These are phyloP conservation scores for Athalia cordata DNA, from an alignment of 2,888 invertebrate species.

Conservation along the genomic window DNA sequence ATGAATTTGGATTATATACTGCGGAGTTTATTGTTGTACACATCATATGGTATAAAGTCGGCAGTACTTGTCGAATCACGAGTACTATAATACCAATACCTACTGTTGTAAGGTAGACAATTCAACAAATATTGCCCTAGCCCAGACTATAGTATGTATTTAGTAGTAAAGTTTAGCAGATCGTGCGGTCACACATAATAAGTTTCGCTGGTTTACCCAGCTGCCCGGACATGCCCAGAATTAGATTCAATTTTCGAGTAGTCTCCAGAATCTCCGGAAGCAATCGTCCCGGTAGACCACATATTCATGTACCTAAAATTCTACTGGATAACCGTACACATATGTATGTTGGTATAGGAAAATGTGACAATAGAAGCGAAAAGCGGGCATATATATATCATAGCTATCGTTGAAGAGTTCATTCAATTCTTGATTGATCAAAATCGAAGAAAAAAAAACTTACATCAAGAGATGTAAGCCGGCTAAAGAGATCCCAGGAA, in stretches of 20 bases:
- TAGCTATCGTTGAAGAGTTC: neutral
- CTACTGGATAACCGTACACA: neutral
- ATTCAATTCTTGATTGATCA: conserved; percentile 10
- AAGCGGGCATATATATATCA: neutral
- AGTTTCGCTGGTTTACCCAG: conserved; percentile 1
- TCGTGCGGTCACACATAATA: neutral
- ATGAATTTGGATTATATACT: conserved; percentile 7
- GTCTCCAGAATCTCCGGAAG: conserved; percentile 27
- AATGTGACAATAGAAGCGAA: conserved; percentile 11
- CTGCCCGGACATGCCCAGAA: neutral
- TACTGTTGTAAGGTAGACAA: neutral
- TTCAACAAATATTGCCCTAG: neutral
- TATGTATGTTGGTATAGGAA: too few relatives aligned
- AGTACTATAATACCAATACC: neutral
- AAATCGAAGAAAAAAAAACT: conserved; percentile 66
- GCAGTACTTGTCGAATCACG: conserved; percentile 2
- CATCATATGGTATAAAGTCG: neutral
- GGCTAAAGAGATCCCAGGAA: conserved; percentile 85
- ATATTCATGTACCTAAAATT: neutral
- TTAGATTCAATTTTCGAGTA: conserved; percentile 25
- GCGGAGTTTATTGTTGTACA: neutral
- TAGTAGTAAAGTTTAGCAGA: conserved; percentile 4
- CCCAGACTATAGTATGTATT: neutral
- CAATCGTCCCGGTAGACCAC: conserved; percentile 8
- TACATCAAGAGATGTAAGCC: conserved; percentile 85